These are phyloP conservation scores for Psilanteris sp. DNA, from an alignment of 1,140 invertebrate genomes.

Conservation along the genomic window DNA sequence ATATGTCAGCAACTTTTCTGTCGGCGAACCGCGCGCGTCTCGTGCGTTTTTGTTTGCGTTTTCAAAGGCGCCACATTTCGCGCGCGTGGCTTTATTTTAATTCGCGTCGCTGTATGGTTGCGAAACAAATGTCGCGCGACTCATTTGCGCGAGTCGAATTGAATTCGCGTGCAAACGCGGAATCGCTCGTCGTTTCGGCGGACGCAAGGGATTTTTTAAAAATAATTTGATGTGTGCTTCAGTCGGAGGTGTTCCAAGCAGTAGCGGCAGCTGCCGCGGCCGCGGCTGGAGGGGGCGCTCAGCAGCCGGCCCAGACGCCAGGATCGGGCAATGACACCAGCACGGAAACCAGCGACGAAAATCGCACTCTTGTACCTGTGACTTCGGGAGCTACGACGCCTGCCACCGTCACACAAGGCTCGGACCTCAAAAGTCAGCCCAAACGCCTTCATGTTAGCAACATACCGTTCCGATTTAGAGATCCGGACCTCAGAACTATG, in stretches of 20 bases:
- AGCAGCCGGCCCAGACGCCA: slow-evolving; percentile 69
- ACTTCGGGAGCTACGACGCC: slow-evolving; percentile 80
- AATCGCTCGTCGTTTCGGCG: neutral
- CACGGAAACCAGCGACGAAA: slow-evolving; percentile 71
- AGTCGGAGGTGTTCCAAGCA: slow-evolving; percentile 79
- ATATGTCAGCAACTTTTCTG: too few relatives aligned
- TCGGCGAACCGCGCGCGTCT: too few relatives aligned
- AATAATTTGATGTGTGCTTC: slow-evolving; percentile 37
- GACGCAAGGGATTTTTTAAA: slow-evolving; percentile 9
- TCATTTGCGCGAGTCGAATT: too few relatives aligned
- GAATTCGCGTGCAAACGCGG: too few relatives aligned
- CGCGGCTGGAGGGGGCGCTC: slow-evolving; percentile 70
- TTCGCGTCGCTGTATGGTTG: too few relatives aligned
- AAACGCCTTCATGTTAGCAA: slow-evolving; percentile 97
- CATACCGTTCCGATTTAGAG: slow-evolving; percentile 99
- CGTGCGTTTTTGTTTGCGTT: too few relatives aligned
- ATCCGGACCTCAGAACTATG: slow-evolving; percentile 97
- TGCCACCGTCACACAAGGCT: slow-evolving; percentile 75
- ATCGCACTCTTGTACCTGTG: slow-evolving; percentile 72
- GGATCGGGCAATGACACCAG: slow-evolving; percentile 70
- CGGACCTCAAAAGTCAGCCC: slow-evolving; percentile 84
- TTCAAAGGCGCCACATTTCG: too few relatives aligned
- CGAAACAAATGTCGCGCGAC: too few relatives aligned
- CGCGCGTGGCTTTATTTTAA: too few relatives aligned
- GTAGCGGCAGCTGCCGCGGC: slow-evolving; percentile 76